phyloP scores from a whole-genome alignment of 2,888 invertebrate species.

The Cataglyphis rosenhaueri region DNA sequence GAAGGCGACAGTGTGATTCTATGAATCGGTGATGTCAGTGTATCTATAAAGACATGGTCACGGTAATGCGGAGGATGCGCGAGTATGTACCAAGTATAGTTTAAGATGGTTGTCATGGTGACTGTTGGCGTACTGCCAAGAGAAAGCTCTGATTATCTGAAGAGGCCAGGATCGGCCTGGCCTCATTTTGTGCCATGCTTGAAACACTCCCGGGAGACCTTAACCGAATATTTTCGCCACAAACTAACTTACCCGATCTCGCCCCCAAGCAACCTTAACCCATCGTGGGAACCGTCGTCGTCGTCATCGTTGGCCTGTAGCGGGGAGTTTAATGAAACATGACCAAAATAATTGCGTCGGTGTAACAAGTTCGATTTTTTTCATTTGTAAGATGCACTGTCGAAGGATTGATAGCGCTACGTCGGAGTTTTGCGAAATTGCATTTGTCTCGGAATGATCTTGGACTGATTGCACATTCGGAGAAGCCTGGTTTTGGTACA shows the following conservation, averaged over 20 bases:
- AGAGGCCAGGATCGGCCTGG: slow-evolving; percentile 77
- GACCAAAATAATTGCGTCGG: slow-evolving; percentile 35
- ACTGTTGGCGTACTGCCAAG: slow-evolving; percentile 81
- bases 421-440: slow-evolving; percentile 33
- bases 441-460: slow-evolving; percentile 28
- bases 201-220: slow-evolving; percentile 75
- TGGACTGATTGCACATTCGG: slow-evolving; percentile 21
- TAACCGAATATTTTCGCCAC: slow-evolving; percentile 77
- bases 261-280: slow-evolving; percentile 16
- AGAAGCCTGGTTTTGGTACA: background rate
- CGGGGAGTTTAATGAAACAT: slow-evolving; percentile 40
- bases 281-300: slow-evolving; percentile 8
- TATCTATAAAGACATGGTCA: slow-evolving; percentile 67
- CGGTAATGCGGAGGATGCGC: slow-evolving; percentile 20
- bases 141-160: slow-evolving; percentile 81
- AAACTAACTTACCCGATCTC: slow-evolving; percentile 65
- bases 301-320: background rate
- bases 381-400: slow-evolving; percentile 1
- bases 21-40: slow-evolving; percentile 72
- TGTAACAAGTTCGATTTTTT: slow-evolving; percentile 23
- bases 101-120: slow-evolving; percentile 82
- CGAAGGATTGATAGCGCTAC: slow-evolving; percentile 8
- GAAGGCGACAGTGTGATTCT: slow-evolving; percentile 64
- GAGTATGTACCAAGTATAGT: slow-evolving; percentile 62
- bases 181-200: slow-evolving; percentile 76